Percentiles rank a stretch among this genome's conserved stretches.
Conservation (phyloP, 92 coral and sea anemone genomes). For the Siderastrea radians region DNA sequence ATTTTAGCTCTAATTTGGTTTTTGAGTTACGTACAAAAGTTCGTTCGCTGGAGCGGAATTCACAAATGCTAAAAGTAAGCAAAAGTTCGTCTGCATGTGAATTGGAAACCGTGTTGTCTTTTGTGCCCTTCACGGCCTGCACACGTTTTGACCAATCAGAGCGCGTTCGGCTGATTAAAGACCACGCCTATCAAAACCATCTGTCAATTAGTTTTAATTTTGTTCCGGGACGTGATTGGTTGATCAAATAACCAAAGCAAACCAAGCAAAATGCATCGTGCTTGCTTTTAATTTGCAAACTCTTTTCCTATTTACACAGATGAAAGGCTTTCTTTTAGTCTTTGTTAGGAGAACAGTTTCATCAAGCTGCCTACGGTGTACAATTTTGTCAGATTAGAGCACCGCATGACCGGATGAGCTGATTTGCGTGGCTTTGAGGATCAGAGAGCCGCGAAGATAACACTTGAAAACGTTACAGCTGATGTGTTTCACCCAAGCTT, state of each 20-base stretch:
- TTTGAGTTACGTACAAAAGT: conserved; percentile 11
- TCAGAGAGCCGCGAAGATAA: not conserved
- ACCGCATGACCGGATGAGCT: not conserved
- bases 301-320: conserved; percentile 76
- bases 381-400: not conserved
- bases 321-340: conserved; percentile 57
- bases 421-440: not conserved
- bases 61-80: conserved; percentile 73
- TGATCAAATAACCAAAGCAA: conserved; percentile 82
- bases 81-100: conserved; percentile 77
- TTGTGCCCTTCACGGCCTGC: conserved; percentile 51
- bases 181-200: conserved; percentile 95
- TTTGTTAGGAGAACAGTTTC: conserved; percentile 14
- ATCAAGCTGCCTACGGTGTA: not conserved
- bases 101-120: conserved; percentile 79
- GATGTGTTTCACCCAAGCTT: not conserved
- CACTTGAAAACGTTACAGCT: not conserved
- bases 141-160: conserved; percentile 83
- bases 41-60: conserved; percentile 60
- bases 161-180: conserved; percentile 76
- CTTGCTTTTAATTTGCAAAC: conserved; percentile 75
- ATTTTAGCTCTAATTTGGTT: conserved; percentile 34
- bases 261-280: conserved; percentile 71
- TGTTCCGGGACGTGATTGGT: conserved; percentile 81
- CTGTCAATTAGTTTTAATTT: conserved; percentile 92